Conservation (phyloP, 2,888 invertebrate species). For the Leucoptera coffeella region DNA sequence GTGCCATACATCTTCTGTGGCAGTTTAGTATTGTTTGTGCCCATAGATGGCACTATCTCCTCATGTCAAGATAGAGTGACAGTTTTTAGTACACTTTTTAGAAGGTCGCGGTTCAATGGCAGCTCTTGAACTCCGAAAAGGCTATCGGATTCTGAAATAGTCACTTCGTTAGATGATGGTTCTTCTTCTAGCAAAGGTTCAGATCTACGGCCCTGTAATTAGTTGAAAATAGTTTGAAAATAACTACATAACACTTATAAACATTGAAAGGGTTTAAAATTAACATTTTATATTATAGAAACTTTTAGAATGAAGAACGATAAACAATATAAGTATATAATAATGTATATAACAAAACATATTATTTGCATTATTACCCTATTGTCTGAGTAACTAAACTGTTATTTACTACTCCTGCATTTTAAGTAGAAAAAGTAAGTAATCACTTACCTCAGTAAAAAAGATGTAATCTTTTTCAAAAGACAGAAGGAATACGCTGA, state of each 20-base stretch:
- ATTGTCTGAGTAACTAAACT: too few species aligned
- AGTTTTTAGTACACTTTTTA: conserved; percentile 24
- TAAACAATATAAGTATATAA: too few species aligned
- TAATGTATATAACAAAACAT: too few species aligned
- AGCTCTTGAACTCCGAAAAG: conserved; percentile 23
- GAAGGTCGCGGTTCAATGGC: conserved; percentile 22
- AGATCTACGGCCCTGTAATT: conserved; percentile 31
- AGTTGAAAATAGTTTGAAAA: too few species aligned
- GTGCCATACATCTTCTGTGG: too few species aligned
- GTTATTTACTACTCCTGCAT: too few species aligned
- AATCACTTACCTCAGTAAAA: conserved; percentile 29
- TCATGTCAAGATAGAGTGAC: conserved; percentile 38
- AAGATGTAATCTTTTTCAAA: conserved; percentile 40
- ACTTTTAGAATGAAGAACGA: too few species aligned
- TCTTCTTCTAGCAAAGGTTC: conserved; percentile 33
- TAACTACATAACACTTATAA: too few species aligned
- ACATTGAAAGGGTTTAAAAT: too few species aligned
- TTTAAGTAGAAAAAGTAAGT: too few species aligned
- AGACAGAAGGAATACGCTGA: conserved; percentile 34
- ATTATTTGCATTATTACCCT: too few species aligned
- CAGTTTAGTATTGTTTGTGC: conserved; percentile 18
- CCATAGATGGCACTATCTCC: conserved; percentile 37
- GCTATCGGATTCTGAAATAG: conserved; percentile 27
- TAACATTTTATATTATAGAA: too few species aligned
- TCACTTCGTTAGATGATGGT: conserved; percentile 24